Evolutionary conservation across 1,140 invertebrate genomes (phyloP).

Genomic region (Lepidurus packardi): DNA sequence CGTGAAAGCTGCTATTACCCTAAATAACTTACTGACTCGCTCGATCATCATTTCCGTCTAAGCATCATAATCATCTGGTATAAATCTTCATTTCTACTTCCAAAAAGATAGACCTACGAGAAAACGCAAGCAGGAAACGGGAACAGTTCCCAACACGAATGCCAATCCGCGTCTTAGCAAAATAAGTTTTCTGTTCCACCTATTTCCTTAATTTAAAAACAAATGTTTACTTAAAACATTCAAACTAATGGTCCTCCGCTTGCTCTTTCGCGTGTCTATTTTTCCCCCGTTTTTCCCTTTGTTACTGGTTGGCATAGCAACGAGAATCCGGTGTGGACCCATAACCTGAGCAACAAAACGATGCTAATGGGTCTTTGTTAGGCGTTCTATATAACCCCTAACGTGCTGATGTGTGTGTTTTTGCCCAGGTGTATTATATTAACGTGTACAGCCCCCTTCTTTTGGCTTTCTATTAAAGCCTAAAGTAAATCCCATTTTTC

Average conservation of each 20-base stretch:
- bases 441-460: background rate
- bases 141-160: too few species aligned
- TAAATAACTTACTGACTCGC: background rate
- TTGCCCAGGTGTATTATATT: background rate
- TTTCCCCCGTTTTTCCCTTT: background rate
- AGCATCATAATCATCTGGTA: background rate
- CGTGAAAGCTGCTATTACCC: background rate
- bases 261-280: constrained; percentile 3
- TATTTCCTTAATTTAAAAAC: too few species aligned
- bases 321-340: background rate
- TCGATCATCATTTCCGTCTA: background rate
- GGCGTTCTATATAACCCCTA: background rate
- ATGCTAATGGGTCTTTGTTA: constrained; percentile 14
- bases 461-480: background rate
- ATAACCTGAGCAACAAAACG: constrained; percentile 21
- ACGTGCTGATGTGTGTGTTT: background rate
- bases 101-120: too few species aligned
- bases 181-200: too few species aligned
- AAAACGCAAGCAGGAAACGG: too few species aligned
- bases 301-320: constrained; percentile 3
- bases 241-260: background rate
- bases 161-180: too few species aligned
- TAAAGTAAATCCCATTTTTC: background rate
- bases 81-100: too few species aligned
- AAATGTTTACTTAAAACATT: too few species aligned